phyloP scores from a whole-genome alignment of 2,797 vertebrate species.

The Channa striata region DNA sequence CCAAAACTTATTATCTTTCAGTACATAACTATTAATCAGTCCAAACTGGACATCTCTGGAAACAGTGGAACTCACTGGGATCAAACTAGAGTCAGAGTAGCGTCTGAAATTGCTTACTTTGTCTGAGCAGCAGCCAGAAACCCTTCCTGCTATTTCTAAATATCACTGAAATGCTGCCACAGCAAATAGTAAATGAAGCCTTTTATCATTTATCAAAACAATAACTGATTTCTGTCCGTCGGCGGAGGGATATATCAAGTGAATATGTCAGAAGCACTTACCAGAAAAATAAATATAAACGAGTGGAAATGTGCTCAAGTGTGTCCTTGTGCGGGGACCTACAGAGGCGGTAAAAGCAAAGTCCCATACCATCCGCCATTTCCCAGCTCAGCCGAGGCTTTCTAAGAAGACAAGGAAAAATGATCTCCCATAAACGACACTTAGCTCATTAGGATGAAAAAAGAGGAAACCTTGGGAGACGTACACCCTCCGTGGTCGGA shows the following conservation, averaged over 20 bases:
- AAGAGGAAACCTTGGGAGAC: constrained; percentile 12
- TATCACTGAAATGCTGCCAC: constrained; percentile 2
- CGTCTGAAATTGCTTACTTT: background rate
- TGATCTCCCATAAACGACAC: constrained; percentile 3
- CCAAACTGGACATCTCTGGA: background rate
- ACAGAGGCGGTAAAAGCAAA: background rate
- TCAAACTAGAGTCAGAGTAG: background rate
- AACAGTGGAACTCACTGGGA: background rate
- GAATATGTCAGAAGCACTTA: background rate
- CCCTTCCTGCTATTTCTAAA: background rate
- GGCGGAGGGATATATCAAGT: background rate
- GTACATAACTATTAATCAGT: background rate
- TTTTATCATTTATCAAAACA: constrained; percentile 2
- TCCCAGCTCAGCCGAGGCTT: background rate
- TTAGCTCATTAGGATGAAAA: constrained; percentile 21
- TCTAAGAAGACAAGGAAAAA: constrained; percentile 14
- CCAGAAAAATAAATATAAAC: background rate
- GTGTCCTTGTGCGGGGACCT: background rate
- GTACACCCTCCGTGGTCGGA: background rate
- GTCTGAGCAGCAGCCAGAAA: constrained; percentile 13
- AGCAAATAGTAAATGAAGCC: constrained; percentile 3
- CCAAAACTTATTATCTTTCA: background rate
- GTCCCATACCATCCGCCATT: background rate
- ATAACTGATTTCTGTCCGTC: background rate
- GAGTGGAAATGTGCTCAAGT: background rate